Evolutionary conservation across 2,797 vertebrate species (phyloP).

Genomic region (Mormyrops attenuatus): DNA sequence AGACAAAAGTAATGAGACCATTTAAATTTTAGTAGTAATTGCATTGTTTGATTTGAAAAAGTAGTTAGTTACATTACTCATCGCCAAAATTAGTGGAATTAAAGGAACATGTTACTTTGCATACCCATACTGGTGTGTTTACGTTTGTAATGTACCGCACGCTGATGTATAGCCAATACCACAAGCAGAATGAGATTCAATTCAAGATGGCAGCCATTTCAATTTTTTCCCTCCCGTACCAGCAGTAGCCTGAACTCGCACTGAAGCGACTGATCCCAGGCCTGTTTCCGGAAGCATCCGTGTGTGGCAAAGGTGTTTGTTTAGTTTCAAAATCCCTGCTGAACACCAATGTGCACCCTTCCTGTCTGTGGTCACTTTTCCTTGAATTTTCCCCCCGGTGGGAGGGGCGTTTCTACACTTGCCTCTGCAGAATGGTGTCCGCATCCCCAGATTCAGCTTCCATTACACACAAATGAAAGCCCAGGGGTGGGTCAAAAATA

Average conservation of each 20-base stretch:
- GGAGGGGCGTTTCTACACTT: neutral
- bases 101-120: neutral
- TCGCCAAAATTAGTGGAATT: neutral
- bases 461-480: slow-evolving; percentile 11
- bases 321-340: neutral
- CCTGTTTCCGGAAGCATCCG: neutral
- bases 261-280: neutral
- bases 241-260: neutral
- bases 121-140: neutral
- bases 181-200: neutral
- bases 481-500: slow-evolving; percentile 1
- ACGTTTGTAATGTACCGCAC: neutral
- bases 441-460: neutral
- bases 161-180: neutral
- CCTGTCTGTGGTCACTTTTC: neutral
- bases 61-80: neutral
- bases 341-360: neutral
- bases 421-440: neutral
- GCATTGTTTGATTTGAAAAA: neutral
- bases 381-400: neutral
- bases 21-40: neutral
- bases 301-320: neutral
- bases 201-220: neutral
- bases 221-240: neutral
- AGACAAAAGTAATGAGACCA: neutral